phyloP scores from a whole-genome alignment of 2,888 invertebrate genomes.

The Nephrocerus scutellatus region DNA sequence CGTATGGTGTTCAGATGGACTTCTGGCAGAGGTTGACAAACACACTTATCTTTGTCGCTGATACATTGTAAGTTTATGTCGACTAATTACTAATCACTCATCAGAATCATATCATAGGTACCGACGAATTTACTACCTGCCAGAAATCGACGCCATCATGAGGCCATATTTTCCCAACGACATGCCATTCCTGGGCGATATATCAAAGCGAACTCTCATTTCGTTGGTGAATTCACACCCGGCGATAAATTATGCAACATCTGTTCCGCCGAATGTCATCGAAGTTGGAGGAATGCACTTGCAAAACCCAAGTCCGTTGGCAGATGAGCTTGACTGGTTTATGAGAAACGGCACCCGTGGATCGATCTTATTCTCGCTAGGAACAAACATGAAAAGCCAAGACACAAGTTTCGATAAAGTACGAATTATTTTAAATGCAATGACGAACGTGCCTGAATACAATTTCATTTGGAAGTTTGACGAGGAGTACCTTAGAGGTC shows the following conservation, averaged over 20 bases:
- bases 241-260: slow-evolving; percentile 34
- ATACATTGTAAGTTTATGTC: slow-evolving; percentile 22
- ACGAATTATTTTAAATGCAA: slow-evolving; percentile 28
- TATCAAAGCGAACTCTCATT: slow-evolving; percentile 27
- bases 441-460: slow-evolving; percentile 33
- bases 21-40: slow-evolving; percentile 29
- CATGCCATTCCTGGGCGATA: slow-evolving; percentile 22
- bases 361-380: slow-evolving; percentile 38
- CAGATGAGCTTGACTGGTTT: slow-evolving; percentile 30
- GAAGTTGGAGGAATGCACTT: slow-evolving; percentile 44
- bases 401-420: slow-evolving; percentile 20
- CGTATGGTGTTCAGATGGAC: slow-evolving; percentile 27
- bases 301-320: slow-evolving; percentile 27
- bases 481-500: slow-evolving; percentile 18
- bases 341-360: slow-evolving; percentile 34
- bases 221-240: slow-evolving; percentile 40
- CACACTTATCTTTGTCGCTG: slow-evolving; percentile 24
- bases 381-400: slow-evolving; percentile 32
- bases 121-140: slow-evolving; percentile 20
- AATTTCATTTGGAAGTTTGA: slow-evolving; percentile 45
- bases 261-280: slow-evolving; percentile 40
- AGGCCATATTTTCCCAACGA: slow-evolving; percentile 20
- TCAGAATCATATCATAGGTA: slow-evolving; percentile 18
- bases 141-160: slow-evolving; percentile 25
- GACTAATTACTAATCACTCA: not conserved